Percentiles rank a stretch among this genome's conserved stretches.
These are phyloP conservation scores for Caenorhabditis remanei DNA, from an alignment of 1,140 invertebrate genomes.

Conservation along the genomic window DNA sequence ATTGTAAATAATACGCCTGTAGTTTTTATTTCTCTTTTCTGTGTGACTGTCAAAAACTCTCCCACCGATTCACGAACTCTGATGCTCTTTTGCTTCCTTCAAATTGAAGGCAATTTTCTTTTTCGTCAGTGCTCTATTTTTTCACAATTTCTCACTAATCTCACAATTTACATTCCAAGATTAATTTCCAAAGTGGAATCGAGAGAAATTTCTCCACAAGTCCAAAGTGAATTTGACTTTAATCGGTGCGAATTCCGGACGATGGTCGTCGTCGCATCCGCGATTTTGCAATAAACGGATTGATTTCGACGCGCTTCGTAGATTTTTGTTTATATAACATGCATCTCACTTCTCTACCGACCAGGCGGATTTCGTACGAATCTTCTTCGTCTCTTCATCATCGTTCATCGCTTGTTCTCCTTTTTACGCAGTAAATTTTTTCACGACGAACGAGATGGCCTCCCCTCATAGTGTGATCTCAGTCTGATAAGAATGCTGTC, in stretches of 20 bases:
- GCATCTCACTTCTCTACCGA: slow-evolving; percentile 13
- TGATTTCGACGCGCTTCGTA: slow-evolving; percentile 53
- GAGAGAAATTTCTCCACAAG: neutral
- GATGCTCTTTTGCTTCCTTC: neutral
- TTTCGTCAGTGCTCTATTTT: neutral
- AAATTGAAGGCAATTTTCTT: slow-evolving; percentile 1
- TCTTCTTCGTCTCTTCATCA: neutral
- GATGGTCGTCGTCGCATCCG: neutral
- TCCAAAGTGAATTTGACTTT: slow-evolving; percentile 41
- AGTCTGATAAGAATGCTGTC: slow-evolving; percentile 21
- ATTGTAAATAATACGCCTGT: slow-evolving; percentile 8
- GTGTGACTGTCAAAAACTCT: slow-evolving; percentile 6
- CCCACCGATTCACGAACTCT: neutral
- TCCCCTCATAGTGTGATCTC: neutral
- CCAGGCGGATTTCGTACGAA: slow-evolving; percentile 41
- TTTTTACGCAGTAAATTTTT: slow-evolving; percentile 3
- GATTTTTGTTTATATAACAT: slow-evolving; percentile 50
- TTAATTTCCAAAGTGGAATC: slow-evolving; percentile 31
- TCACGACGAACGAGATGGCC: neutral
- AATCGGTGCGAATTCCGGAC: slow-evolving; percentile 35
- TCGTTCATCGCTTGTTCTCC: neutral
- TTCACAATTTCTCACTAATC: no score
- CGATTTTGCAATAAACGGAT: slow-evolving; percentile 44
- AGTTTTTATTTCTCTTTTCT: neutral
- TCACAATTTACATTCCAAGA: neutral